Percentiles rank a stretch among this genome's conserved stretches.
Evolutionary conservation across 2,888 invertebrate genomes (phyloP).

Genomic region (Cryptus viduatorius): DNA sequence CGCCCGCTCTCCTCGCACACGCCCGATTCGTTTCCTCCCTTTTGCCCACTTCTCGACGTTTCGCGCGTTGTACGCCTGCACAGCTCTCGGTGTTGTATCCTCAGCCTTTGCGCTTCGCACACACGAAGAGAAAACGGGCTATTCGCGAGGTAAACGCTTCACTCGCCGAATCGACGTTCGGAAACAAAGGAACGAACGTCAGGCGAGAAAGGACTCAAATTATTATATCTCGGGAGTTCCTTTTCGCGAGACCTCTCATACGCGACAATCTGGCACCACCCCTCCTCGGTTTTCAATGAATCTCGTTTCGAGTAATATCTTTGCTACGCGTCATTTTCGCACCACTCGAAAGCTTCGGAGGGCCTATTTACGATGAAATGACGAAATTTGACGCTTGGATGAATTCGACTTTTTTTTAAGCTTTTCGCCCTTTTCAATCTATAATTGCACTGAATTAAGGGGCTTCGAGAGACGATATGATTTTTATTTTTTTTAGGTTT

Average conservation of each 20-base stretch:
- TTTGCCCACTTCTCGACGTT: slow-evolving; percentile 59
- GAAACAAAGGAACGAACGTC: slow-evolving; percentile 61
- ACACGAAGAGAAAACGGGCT: not conserved
- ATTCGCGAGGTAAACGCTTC: not conserved
- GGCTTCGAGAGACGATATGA: not conserved
- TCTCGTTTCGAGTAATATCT: slow-evolving; percentile 44
- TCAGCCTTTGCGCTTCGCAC: not conserved
- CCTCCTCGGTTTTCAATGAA: slow-evolving; percentile 44
- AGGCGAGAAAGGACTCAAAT: slow-evolving; percentile 61
- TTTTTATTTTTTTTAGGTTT: not conserved
- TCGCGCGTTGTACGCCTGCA: not conserved
- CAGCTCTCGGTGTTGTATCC: not conserved
- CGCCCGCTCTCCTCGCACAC: slow-evolving; percentile 46
- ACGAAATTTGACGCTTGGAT: slow-evolving; percentile 53
- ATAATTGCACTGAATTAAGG: not conserved
- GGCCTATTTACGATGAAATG: slow-evolving; percentile 25
- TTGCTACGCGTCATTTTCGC: slow-evolving; percentile 42
- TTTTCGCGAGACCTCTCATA: slow-evolving; percentile 1
- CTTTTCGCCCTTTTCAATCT: not conserved
- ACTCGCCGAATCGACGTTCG: slow-evolving; percentile 25
- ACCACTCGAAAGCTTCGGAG: slow-evolving; percentile 11
- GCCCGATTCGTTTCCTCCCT: slow-evolving; percentile 66
- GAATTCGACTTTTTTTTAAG: slow-evolving; percentile 14
- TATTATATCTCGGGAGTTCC: slow-evolving; percentile 41
- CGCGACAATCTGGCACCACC: not conserved